Percentiles rank a stretch among this genome's conserved stretches.
Evolutionary conservation across 2,797 vertebrate genomes (phyloP).

Genomic region (Trematomus bernacchii): DNA sequence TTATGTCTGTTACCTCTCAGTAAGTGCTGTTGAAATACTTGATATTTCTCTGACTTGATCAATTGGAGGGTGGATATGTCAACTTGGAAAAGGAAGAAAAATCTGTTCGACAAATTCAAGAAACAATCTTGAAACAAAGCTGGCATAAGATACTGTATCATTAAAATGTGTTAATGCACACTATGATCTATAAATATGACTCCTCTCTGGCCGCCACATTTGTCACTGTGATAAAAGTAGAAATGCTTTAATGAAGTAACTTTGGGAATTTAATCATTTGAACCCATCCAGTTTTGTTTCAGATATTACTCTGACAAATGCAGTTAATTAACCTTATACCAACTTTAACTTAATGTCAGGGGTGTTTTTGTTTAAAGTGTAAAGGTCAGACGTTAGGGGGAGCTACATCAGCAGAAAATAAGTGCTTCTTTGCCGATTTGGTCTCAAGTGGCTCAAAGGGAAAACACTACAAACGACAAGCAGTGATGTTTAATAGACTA

Average conservation of each 20-base stretch:
- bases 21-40: neutral
- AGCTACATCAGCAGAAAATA: conserved; percentile 24
- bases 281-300: neutral
- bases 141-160: neutral
- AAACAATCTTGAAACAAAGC: neutral
- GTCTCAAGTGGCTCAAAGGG: neutral
- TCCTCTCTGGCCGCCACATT: neutral
- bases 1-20: neutral
- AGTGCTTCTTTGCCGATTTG: neutral
- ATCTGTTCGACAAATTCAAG: neutral
- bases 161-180: neutral
- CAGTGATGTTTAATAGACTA: neutral
- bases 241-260: neutral
- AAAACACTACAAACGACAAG: neutral
- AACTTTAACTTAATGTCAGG: neutral
- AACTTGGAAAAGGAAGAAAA: neutral
- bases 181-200: neutral
- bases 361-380: neutral
- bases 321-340: neutral
- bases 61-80: neutral
- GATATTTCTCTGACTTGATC: neutral
- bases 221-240: neutral
- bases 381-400: conserved; percentile 32
- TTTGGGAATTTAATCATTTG: neutral
- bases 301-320: neutral